These are phyloP conservation scores for Anoplophora glabripennis DNA, from an alignment of 1,140 invertebrate species.

Conservation along the genomic window DNA sequence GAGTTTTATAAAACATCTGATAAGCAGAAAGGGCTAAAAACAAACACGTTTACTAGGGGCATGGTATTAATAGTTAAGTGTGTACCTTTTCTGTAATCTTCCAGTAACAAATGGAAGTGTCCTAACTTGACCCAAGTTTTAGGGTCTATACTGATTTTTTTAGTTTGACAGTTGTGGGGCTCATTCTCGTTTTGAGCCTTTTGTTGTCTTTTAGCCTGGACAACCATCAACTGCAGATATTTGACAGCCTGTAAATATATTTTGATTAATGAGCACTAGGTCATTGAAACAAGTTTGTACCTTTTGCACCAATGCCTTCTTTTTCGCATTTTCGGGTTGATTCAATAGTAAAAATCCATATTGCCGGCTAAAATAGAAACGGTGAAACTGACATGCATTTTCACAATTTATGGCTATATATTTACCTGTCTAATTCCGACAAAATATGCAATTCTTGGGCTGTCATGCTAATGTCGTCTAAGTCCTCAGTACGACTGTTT, in stretches of 20 bases:
- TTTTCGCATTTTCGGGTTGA: conserved; percentile 70
- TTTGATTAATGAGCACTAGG: conserved; percentile 17
- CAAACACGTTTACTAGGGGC: background rate
- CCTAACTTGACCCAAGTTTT: conserved; percentile 92
- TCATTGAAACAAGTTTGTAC: conserved; percentile 46
- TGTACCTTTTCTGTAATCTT: conserved; percentile 80
- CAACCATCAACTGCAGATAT: conserved; percentile 79
- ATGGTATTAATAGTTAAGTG: conserved; percentile 2
- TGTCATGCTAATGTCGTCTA: conserved; percentile 49
- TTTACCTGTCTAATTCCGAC: conserved; percentile 81
- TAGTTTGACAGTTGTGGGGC: conserved; percentile 44
- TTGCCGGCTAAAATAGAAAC: conserved; percentile 67
- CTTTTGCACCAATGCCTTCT: conserved; percentile 74
- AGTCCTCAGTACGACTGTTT: conserved; percentile 20
- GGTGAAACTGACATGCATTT: conserved; percentile 15
- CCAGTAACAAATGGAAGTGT: conserved; percentile 87
- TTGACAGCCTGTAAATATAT: conserved; percentile 62
- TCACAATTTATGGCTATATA: conserved; percentile 9
- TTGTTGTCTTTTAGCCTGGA: conserved; percentile 68
- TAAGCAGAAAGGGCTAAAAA: conserved; percentile 88
- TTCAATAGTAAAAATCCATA: conserved; percentile 83
- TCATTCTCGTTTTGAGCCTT: conserved; percentile 55
- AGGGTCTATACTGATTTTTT: conserved; percentile 78
- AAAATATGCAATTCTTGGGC: conserved; percentile 76
- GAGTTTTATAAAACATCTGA: conserved; percentile 82